These are phyloP conservation scores for Procambarus virginalis DNA, from an alignment of 1,140 invertebrate genomes.

Conservation along the genomic window DNA sequence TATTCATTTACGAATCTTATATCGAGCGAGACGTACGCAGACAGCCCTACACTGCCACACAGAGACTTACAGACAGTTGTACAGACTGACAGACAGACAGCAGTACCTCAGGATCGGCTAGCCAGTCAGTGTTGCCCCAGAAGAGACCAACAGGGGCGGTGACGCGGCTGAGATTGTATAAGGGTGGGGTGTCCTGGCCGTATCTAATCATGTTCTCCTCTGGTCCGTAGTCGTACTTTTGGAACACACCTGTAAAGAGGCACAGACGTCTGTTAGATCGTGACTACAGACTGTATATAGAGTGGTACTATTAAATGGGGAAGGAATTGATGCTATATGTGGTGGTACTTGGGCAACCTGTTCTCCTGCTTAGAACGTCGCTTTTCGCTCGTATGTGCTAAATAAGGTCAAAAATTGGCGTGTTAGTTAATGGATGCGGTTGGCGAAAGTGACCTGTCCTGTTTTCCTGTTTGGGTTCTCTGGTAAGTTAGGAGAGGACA, in stretches of 20 bases:
- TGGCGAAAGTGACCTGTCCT: too few species aligned
- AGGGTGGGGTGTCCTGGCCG: constrained; percentile 75
- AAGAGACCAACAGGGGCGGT: constrained; percentile 78
- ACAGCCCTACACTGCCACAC: constrained; percentile 1
- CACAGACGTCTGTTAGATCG: background rate
- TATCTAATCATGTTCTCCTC: constrained; percentile 74
- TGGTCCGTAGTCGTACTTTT: constrained; percentile 73
- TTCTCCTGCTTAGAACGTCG: too few species aligned
- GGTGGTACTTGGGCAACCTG: too few species aligned
- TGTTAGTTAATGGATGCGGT: too few species aligned
- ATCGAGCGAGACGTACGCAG: background rate
- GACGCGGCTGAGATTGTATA: constrained; percentile 78
- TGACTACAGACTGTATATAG: too few species aligned
- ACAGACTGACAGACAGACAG: background rate
- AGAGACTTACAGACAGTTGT: background rate
- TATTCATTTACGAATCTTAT: background rate
- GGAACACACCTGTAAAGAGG: constrained; percentile 65
- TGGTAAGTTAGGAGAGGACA: too few species aligned
- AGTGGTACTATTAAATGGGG: too few species aligned
- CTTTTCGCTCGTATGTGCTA: too few species aligned
- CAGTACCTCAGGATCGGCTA: constrained; percentile 73
- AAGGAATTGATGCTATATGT: too few species aligned
- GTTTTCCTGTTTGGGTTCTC: too few species aligned
- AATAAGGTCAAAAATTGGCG: too few species aligned
- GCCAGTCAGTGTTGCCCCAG: constrained; percentile 78